Base-by-base conservation (phyloP, 2,888 invertebrate genomes). In the Platypus cylindrus region DNA sequence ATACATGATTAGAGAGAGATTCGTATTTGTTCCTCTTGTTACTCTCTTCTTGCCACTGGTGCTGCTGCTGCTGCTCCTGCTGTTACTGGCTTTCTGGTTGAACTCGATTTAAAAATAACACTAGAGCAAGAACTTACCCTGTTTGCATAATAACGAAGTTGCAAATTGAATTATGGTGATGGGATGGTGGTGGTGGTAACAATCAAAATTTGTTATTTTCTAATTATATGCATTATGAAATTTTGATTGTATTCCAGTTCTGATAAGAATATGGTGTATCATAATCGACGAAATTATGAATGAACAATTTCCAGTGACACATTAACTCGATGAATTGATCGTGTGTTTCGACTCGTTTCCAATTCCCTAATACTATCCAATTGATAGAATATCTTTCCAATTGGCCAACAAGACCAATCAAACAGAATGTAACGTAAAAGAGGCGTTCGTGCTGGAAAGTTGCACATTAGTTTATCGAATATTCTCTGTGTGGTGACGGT, bases 401-500 rank as follows among this genome's bases (percentile, higher is more conserved):
- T n/a, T 32, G 26, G 44, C 37, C 38, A 34, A 39, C 41, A 41
- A 43, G 41, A 38, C 37, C 40, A 37, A 40, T 40, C 40, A 40
- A 40, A 37, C 40, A 40, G 40, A 37, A 40, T 37, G 37, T 40
- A 36, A 38, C 41, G 32, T 30, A 30, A 38, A 43, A 37, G 45
- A 41, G 45, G 45, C 35, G 44, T 42, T 45, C 40, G 47, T 40
- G 43, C 40, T 39, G 48, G 48, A 47, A 51, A 56, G 55, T 54
- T 56, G 56, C 58, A 58, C 60, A 59, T 60, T 59, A 60, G 58
- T 58, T 58, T 60, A 58, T 59, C 57, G 58, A 58, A 47, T 61
- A 60, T 61, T 61, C 61, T n/a, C 60, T 58, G 60, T 59, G 58
- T 58, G 56, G 57, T 59, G 58, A 57, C 56, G 56, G n/a, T 60